Conservation (phyloP, 2,797 vertebrate species). For the Psittacula derbiana region DNA sequence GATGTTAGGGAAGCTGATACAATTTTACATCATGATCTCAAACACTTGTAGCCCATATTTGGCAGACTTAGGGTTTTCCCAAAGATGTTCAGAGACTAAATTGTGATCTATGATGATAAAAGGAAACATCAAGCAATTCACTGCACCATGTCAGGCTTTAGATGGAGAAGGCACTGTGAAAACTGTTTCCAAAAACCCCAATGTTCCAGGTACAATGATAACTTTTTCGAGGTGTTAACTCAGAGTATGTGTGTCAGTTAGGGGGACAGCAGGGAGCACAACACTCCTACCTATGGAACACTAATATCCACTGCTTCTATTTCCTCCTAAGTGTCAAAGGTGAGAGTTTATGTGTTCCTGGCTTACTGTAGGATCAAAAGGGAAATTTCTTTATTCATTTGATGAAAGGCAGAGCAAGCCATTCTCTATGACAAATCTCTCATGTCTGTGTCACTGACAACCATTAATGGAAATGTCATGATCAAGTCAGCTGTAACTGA, state of each 20-base stretch:
- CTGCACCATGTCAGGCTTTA: neutral
- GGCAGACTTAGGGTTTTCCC: neutral
- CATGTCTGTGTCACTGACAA: neutral
- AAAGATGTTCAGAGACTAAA: neutral
- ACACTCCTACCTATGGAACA: neutral
- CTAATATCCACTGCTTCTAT: neutral
- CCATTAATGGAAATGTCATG: neutral
- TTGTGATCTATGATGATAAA: neutral
- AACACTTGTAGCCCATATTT: neutral
- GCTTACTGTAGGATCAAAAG: neutral
- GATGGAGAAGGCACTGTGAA: neutral
- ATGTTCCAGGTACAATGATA: neutral
- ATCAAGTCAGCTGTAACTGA: neutral
- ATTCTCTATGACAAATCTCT: neutral
- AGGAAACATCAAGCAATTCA: neutral
- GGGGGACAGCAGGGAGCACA: neutral
- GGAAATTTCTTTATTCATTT: neutral
- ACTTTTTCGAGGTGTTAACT: neutral
- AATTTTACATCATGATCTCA: neutral
- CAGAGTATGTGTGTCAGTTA: neutral
- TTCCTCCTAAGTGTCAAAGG: neutral
- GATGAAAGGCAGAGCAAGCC: neutral
- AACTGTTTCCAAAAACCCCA: neutral
- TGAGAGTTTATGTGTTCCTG: neutral
- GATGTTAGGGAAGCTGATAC: neutral